Percentiles rank a stretch among this genome's conserved stretches.
Conservation (phyloP, 2,797 vertebrate species). For the Sebastes kiyomatsui region DNA sequence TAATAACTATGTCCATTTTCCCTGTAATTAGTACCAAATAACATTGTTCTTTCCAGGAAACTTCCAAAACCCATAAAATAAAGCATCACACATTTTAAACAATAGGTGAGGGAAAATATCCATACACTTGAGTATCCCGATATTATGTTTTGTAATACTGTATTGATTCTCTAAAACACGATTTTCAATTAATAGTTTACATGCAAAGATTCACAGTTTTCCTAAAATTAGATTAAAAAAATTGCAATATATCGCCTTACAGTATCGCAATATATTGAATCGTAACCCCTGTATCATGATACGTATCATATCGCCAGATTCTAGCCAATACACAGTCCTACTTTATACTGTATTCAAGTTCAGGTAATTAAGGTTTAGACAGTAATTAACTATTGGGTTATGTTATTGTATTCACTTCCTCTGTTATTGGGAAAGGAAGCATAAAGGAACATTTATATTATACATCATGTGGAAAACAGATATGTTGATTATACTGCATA, state of each 20-base stretch:
- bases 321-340: no score
- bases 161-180: background rate
- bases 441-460: no score
- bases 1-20: background rate
- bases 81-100: background rate
- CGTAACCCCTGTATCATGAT: no score
- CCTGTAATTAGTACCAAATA: background rate
- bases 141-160: background rate
- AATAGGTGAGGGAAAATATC: background rate
- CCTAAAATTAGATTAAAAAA: no score
- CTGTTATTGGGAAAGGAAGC: background rate
- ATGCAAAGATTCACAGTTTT: no score
- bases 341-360: no score
- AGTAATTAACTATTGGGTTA: no score
- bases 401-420: background rate
- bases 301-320: rapidly evolving
- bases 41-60: background rate
- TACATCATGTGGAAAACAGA: background rate
- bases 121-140: background rate
- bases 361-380: no score
- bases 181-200: no score
- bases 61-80: background rate
- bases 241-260: no score
- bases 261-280: no score
- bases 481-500: background rate